Percentiles rank a stretch among this genome's conserved stretches.
phyloP scores from a whole-genome alignment of 2,888 invertebrate genomes.

The Apotomis capreana region DNA sequence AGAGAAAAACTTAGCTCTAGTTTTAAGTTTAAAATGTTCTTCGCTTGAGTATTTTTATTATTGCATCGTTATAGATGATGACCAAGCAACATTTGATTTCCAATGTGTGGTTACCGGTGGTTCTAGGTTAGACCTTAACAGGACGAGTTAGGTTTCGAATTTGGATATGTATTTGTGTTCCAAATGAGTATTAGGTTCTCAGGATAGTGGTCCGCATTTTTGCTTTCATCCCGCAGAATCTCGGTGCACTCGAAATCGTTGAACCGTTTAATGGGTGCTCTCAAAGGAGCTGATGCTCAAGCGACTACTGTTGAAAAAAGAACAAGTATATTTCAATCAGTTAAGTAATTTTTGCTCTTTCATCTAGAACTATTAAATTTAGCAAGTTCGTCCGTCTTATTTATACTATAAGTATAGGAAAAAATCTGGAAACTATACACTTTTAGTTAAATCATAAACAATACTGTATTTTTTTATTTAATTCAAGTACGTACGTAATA shows the following conservation, averaged over 20 bases:
- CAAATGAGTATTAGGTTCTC: slow-evolving; percentile 16
- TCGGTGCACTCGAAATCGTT: slow-evolving; percentile 34
- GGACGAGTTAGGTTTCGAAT: slow-evolving; percentile 5
- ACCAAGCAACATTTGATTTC: slow-evolving; percentile 11
- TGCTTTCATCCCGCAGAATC: slow-evolving; percentile 18
- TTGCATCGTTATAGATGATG: neutral
- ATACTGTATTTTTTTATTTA: no score
- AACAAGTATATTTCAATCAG: slow-evolving; percentile 11
- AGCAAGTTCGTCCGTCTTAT: neutral
- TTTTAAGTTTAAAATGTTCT: neutral
- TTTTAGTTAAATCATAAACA: no score
- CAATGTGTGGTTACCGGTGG: neutral
- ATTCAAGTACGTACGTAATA: no score
- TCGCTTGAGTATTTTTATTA: no score
- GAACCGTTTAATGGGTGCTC: slow-evolving; percentile 34
- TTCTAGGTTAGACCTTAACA: slow-evolving; percentile 1
- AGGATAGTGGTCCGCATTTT: slow-evolving; percentile 25
- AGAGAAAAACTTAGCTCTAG: slow-evolving; percentile 3
- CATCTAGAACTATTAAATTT: slow-evolving; percentile 3
- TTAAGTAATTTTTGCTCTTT: neutral
- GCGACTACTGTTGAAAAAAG: slow-evolving; percentile 29
- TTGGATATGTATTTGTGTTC: neutral
- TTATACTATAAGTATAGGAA: no score
- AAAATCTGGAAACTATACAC: no score
- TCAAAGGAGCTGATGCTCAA: slow-evolving; percentile 32